Conservation (phyloP, 1,140 invertebrate species). For the Trichonephila clavipes region DNA sequence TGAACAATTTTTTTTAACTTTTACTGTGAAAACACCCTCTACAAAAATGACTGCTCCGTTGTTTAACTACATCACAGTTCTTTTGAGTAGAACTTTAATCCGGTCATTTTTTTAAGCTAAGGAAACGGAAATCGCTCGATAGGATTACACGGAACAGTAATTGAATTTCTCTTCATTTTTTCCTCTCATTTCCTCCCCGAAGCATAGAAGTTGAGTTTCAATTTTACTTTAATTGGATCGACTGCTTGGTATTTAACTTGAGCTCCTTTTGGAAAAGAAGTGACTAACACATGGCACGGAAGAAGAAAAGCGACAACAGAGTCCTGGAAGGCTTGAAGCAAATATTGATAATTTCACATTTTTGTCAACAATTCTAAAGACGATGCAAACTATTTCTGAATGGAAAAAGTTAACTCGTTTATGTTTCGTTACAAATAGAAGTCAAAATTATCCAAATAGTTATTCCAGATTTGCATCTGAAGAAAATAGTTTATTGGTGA, state of each 20-base stretch:
- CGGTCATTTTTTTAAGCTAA: background rate
- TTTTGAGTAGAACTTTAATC: background rate
- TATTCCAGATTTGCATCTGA: too few species aligned
- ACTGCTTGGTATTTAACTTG: constrained; percentile 4
- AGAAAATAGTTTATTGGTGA: too few species aligned
- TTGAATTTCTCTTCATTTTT: background rate
- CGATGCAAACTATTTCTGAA: too few species aligned
- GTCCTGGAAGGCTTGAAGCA: background rate
- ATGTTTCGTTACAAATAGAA: too few species aligned
- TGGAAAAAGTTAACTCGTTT: too few species aligned
- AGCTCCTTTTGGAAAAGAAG: background rate
- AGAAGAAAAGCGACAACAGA: background rate
- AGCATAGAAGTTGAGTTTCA: background rate
- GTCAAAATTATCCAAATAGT: too few species aligned
- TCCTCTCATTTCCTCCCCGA: background rate
- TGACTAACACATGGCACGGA: background rate
- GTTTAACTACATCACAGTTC: background rate
- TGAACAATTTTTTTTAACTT: background rate
- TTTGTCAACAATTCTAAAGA: background rate
- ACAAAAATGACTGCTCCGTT: background rate
- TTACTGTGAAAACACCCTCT: too few species aligned
- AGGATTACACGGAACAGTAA: constrained; percentile 23
- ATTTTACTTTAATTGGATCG: constrained; percentile 36
- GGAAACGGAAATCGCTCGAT: background rate
- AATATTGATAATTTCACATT: background rate